Base-by-base conservation (phyloP, 2,888 invertebrate genomes). In the Catocala nupta region DNA sequence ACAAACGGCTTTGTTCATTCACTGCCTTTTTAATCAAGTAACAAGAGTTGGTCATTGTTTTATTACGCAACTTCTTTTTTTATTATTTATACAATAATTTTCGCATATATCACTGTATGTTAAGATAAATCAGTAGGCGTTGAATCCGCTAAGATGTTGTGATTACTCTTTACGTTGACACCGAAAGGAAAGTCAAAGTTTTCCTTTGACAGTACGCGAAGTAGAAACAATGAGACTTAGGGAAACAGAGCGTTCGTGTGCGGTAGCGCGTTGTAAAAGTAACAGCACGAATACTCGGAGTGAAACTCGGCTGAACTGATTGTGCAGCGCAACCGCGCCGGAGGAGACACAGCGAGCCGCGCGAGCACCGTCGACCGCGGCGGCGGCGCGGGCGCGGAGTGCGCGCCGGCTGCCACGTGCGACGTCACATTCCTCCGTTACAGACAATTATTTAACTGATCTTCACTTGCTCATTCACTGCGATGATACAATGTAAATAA, bases 161-260 rank as follows among this genome's bases (percentile, higher is more conserved):
- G 55, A 16, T 16, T 52, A 63, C 67, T 62, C 70, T 68, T 71
- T 56, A 72, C 64, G 71, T 75, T 81, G 79, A 79, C 79, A 77
- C 73, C 63, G 71, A 83, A 84, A 87, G 91, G 90, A 92, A 92
- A 92, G 91, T 89, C 89, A 89, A 90, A 90, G 89, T 89, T 90
- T 90, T 89, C 85, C 84, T 85, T 81, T 77, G 83, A 78, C 73
- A 78, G 81, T 81, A 81, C 82, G 82, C 69, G 71, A 69, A 68
- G 73, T 73, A 83, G 83, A 88, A 86, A 91, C 93, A 93, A 93
- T 91, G 83, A 89, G 87, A 87, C 88, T 86, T 86, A 90, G 90
- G 93, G 92, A 92, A 93, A 92, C 92, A 93, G 92, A 93, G 92
- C 92, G 92, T 90, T 90, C 90, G 90, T 94, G 94, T 88, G 92